Percentiles rank a stretch among this genome's conserved stretches.
Evolutionary conservation across 1,140 invertebrate species (phyloP).

Genomic region (Battus philenor): DNA sequence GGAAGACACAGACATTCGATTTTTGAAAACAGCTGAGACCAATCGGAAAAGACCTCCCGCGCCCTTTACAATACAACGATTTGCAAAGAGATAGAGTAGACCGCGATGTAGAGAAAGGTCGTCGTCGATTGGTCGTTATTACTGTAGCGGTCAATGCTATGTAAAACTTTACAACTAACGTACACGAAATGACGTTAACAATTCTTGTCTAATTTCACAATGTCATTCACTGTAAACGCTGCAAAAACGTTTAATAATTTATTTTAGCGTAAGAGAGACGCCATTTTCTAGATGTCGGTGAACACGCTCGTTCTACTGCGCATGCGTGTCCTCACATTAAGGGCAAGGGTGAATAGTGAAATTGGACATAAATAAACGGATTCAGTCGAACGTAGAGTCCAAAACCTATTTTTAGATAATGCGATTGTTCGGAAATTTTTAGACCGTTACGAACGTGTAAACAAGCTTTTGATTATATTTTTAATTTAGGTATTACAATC

Average conservation of each 20-base stretch:
- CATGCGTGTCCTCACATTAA: slow-evolving; percentile 43
- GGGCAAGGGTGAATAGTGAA: slow-evolving; percentile 45
- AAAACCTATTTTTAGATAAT: slow-evolving; percentile 10
- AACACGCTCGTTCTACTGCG: slow-evolving; percentile 24
- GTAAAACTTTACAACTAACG: slow-evolving; percentile 15
- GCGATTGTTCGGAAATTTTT: no score
- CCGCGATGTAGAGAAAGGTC: slow-evolving; percentile 17
- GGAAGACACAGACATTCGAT: slow-evolving; percentile 46
- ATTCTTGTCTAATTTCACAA: slow-evolving; percentile 12
- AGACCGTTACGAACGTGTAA: no score
- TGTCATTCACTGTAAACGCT: neutral
- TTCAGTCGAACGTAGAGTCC: neutral
- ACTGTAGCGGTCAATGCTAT: slow-evolving; percentile 32
- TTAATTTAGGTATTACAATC: no score
- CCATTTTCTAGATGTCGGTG: slow-evolving; percentile 35
- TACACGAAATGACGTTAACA: slow-evolving; percentile 11
- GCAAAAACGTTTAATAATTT: slow-evolving; percentile 6
- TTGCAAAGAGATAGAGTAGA: neutral
- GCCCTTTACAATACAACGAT: neutral
- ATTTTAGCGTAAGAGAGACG: slow-evolving; percentile 26
- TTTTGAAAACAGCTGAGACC: slow-evolving; percentile 62
- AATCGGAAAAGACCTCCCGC: slow-evolving; percentile 30
- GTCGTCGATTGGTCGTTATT: slow-evolving; percentile 12
- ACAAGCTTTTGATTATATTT: no score
- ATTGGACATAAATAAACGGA: slow-evolving; percentile 20